Percentiles rank a stretch among this genome's conserved stretches.
Conservation (phyloP, 1,140 invertebrate genomes). For the Camponotus floridanus region DNA sequence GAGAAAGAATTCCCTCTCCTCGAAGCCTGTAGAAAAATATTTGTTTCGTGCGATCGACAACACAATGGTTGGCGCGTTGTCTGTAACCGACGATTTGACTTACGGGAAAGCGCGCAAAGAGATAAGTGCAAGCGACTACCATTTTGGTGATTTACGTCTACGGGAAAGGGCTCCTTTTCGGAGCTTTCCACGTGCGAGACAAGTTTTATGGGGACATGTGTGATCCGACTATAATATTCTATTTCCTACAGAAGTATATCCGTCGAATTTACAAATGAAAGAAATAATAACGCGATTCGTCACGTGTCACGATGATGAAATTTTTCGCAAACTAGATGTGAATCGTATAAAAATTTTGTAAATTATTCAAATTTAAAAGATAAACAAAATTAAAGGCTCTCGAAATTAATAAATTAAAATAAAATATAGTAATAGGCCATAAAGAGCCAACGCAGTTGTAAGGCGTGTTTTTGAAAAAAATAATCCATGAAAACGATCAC, state of each 20-base stretch:
- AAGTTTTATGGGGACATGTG: conserved; percentile 5
- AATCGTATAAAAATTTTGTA: background rate
- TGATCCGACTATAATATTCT: conserved; percentile 25
- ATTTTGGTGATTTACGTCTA: conserved; percentile 46
- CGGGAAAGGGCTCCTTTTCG: conserved; percentile 23
- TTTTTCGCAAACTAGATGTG: background rate
- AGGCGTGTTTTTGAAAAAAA: too few relatives aligned
- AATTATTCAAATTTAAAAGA: background rate
- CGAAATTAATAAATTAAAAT: too few relatives aligned
- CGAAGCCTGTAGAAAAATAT: conserved; percentile 51
- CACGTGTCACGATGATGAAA: background rate
- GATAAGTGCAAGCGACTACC: conserved; percentile 25
- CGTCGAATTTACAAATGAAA: background rate
- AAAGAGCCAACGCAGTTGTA: too few relatives aligned
- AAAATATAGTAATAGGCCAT: too few relatives aligned
- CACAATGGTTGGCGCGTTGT: conserved; percentile 40
- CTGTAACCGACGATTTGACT: conserved; percentile 62
- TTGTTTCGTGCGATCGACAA: conserved; percentile 61
- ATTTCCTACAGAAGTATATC: background rate
- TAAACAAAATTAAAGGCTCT: too few relatives aligned
- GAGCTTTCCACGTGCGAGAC: conserved; percentile 3
- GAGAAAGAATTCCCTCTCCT: conserved; percentile 11
- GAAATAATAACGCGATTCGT: conserved; percentile 2
- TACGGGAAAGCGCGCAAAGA: conserved; percentile 10
- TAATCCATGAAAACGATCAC: too few relatives aligned